Evolutionary conservation across 2,888 invertebrate species (phyloP).

Genomic region (Sarcophaga caerulescens): DNA sequence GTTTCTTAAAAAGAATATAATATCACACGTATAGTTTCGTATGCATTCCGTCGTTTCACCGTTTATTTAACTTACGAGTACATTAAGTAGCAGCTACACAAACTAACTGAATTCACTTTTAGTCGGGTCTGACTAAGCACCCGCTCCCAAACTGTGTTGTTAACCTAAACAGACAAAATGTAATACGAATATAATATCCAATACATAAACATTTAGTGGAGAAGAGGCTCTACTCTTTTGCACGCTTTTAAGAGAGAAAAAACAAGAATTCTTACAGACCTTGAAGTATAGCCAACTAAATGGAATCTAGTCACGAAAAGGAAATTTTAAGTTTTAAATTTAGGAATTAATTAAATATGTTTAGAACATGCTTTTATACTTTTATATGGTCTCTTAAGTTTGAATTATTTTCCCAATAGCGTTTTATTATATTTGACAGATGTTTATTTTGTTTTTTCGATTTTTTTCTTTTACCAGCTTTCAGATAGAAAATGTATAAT

Average conservation of each 20-base stretch:
- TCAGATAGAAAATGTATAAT: no score
- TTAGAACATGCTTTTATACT: no score
- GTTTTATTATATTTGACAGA: no score
- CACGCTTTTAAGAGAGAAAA: conserved; percentile 1
- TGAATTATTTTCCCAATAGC: no score
- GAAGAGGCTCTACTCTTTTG: conserved; percentile 44
- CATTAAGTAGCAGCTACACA: conserved; percentile 67
- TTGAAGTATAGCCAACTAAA: neutral
- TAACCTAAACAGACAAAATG: conserved; percentile 49
- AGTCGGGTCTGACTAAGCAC: conserved; percentile 50
- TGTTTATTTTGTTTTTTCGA: no score
- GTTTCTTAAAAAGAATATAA: neutral
- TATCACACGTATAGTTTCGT: conserved; percentile 34
- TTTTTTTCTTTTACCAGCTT: no score
- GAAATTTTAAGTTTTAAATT: neutral
- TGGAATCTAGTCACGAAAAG: neutral
- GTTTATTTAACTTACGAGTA: conserved; percentile 63
- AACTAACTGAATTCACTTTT: conserved; percentile 67
- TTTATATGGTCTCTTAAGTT: no score
- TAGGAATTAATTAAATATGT: neutral
- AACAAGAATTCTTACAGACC: conserved; percentile 2
- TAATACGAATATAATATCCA: conserved; percentile 34
- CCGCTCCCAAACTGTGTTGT: conserved; percentile 58
- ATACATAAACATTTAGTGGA: conserved; percentile 36
- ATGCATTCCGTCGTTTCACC: conserved; percentile 33